Evolutionary conservation across 2,888 invertebrate genomes (phyloP).

Genomic region (Agapostemon virescens): DNA sequence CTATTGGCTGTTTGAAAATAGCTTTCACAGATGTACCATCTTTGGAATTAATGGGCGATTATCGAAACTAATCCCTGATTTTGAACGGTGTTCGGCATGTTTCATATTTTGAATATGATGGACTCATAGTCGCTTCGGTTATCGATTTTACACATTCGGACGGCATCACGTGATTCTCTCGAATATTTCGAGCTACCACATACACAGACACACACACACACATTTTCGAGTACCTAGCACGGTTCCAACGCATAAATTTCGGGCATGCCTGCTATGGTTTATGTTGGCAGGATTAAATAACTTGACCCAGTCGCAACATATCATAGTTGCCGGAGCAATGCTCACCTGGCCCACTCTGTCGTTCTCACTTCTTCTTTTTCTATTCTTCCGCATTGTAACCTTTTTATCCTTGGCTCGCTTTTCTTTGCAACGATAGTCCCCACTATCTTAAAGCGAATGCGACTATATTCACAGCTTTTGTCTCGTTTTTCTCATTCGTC

Average conservation of each 20-base stretch:
- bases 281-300: slow-evolving; percentile 79
- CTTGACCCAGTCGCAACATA: slow-evolving; percentile 79
- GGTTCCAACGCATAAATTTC: slow-evolving; percentile 73
- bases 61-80: background rate
- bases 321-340: slow-evolving; percentile 62
- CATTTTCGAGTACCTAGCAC: slow-evolving; percentile 62
- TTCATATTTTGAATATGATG: background rate
- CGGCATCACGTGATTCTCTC: slow-evolving; percentile 40
- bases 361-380: slow-evolving; percentile 14
- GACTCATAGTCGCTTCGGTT: slow-evolving; percentile 5
- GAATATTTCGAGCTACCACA: slow-evolving; percentile 60
- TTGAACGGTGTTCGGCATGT: background rate
- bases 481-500: background rate
- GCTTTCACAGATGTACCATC: background rate
- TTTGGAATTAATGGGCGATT: background rate
- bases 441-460: background rate
- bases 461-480: slow-evolving; percentile 10
- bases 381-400: background rate
- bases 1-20: background rate
- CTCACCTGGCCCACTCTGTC: slow-evolving; percentile 31
- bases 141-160: slow-evolving; percentile 38
- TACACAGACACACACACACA: slow-evolving; percentile 29
- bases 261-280: slow-evolving; percentile 75
- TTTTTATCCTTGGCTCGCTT: background rate
- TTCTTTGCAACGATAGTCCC: background rate